phyloP scores from a whole-genome alignment of 2,797 vertebrate genomes.

The Synanceia verrucosa region DNA sequence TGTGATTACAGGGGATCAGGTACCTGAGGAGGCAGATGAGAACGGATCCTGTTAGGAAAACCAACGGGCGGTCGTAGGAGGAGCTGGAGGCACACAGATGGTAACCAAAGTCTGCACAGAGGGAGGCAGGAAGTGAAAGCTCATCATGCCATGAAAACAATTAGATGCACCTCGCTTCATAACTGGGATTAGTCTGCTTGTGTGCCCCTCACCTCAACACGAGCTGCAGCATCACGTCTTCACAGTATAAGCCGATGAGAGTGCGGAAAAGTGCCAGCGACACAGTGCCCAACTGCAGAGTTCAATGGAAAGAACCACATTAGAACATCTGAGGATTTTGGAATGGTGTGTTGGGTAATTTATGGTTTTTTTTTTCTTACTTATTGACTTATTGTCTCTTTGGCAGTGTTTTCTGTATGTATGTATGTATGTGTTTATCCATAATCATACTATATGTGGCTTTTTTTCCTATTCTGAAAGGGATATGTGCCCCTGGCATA shows the following conservation, averaged over 20 bases:
- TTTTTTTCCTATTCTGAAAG: too few species aligned
- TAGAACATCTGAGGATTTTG: background rate
- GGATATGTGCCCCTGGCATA: too few species aligned
- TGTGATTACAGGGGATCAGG: slow-evolving; percentile 97
- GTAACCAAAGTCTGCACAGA: slow-evolving; percentile 1
- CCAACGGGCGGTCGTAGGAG: slow-evolving; percentile 8
- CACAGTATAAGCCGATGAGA: slow-evolving; percentile 94
- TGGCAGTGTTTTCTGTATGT: too few species aligned
- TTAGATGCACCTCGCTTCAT: slow-evolving; percentile 26
- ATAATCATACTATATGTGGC: too few species aligned
- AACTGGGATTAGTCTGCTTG: background rate
- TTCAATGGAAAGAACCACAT: slow-evolving; percentile 28
- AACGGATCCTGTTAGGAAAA: slow-evolving; percentile 51
- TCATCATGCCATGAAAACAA: slow-evolving; percentile 47
- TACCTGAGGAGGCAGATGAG: slow-evolving; percentile 83
- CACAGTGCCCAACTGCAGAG: slow-evolving; percentile 90
- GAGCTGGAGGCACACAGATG: slow-evolving; percentile 33
- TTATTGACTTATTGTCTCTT: too few species aligned
- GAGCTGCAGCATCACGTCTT: slow-evolving; percentile 98
- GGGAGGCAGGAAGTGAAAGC: slow-evolving; percentile 26
- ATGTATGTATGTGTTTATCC: too few species aligned
- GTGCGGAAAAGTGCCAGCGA: slow-evolving; percentile 96
- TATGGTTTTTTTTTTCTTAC: too few species aligned
- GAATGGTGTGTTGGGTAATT: too few species aligned
- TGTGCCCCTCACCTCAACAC: slow-evolving; percentile 88